Conservation (phyloP, 2,113 vertebrate genomes). For the Polypterus senegalus region DNA sequence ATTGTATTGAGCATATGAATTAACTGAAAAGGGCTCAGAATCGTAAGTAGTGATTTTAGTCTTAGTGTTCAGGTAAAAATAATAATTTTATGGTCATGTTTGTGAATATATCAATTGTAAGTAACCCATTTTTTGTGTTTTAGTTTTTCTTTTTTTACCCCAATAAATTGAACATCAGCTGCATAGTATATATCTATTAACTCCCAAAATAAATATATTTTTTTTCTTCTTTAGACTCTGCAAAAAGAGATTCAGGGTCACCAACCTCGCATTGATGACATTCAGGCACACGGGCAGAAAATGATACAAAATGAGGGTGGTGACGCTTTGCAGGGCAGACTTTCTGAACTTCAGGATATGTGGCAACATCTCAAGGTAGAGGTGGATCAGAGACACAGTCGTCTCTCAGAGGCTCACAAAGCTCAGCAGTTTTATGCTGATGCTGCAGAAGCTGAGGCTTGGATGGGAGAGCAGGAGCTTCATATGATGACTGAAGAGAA, state of each 20-base stretch:
- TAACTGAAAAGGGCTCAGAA: too few relatives aligned
- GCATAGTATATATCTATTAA: too few relatives aligned
- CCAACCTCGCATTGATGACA: conserved; percentile 77
- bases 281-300: conserved; percentile 49
- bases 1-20: too few relatives aligned
- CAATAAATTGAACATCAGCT: too few relatives aligned
- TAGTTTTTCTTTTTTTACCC: too few relatives aligned
- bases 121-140: too few relatives aligned
- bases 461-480: conserved; percentile 92
- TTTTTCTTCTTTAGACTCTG: conserved; percentile 51
- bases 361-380: conserved; percentile 67
- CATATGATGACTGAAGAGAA: conserved; percentile 94
- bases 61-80: too few relatives aligned
- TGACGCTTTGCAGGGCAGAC: conserved; percentile 47
- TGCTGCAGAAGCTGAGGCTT: conserved; percentile 74
- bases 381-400: conserved; percentile 55
- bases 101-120: too few relatives aligned
- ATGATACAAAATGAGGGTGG: conserved; percentile 43
- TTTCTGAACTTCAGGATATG: conserved; percentile 56
- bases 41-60: too few relatives aligned
- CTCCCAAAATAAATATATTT: background rate
- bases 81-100: too few relatives aligned
- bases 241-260: conserved; percentile 90
- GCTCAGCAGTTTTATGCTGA: conserved; percentile 86
- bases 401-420: conserved; percentile 59